Evolutionary conservation across 2,113 vertebrate species (phyloP), one percentile per base, ranked within the genome.

Genomic region (Mugil cephalus): DNA sequence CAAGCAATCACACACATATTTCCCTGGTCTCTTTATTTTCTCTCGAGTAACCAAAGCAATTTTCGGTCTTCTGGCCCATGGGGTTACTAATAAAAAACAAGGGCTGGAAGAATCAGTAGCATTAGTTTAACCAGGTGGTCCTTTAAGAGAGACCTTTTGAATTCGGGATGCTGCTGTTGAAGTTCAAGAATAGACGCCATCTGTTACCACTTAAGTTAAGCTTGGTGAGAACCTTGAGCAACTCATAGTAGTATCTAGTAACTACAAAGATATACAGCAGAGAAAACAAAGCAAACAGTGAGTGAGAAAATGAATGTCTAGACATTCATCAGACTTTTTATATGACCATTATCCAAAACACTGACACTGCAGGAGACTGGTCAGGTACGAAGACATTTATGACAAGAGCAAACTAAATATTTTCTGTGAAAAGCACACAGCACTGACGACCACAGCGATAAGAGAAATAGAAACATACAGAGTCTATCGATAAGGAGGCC

Each of bases 101-200:
- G 21, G 39, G 40, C 53, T 69, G 61, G 11, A 76, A n/a, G n/a
- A 88, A 90, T 87, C 82, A 83, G 82, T 89, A 62, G 62, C 34
- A 66, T 80, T 77, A 64, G 30, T 77, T 87, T 58, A 78, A 85
- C 43, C 50, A 39, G 43, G 43, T 38, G 14, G 39, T 72, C 74
- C 74, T 61, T 19, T 12, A 61, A 74, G 68, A 71, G 35, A 59
- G 18, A 59, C 51, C 54, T 55, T 56, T 17, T 75, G 19, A 78
- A 60, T 69, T 65, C 9, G 39, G 56, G 56, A 8, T 34, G 17
- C 17, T 62, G 34, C 56, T 47, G 48, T 42, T 48, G 42, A 45
- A 54, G 59, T 65, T 48, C 70, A 35, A 67, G 35, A 35, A 75
- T 9, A 63, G 24, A 62, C 10, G 52, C n/a, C 1, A 6, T 59